phyloP scores from a whole-genome alignment of 2,888 invertebrate species.

The Drosophila monieri region DNA sequence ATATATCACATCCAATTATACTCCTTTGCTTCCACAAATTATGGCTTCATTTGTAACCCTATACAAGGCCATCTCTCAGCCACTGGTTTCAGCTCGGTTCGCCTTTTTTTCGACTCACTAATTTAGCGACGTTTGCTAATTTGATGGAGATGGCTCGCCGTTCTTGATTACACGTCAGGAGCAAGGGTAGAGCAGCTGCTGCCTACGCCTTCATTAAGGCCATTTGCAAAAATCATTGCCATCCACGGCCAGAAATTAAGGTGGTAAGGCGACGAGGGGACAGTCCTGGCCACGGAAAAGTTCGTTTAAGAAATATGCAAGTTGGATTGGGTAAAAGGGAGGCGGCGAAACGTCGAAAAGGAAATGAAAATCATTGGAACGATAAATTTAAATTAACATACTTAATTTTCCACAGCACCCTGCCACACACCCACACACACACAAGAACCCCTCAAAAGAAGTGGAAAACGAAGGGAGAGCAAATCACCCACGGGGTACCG shows the following conservation, averaged over 20 bases:
- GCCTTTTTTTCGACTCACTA: constrained; percentile 23
- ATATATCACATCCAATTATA: constrained; percentile 37
- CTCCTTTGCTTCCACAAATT: constrained; percentile 29
- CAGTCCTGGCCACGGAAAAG: constrained; percentile 6
- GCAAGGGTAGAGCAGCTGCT: constrained; percentile 22
- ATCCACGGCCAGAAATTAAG: constrained; percentile 17
- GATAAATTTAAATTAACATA: constrained; percentile 79
- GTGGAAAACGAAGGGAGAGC: background rate
- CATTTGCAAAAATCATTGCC: constrained; percentile 56
- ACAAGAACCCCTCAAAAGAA: background rate
- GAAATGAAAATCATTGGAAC: constrained; percentile 69
- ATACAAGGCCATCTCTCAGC: constrained; percentile 5
- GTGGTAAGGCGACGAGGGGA: background rate
- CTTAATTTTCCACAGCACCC: constrained; percentile 61
- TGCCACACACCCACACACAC: background rate
- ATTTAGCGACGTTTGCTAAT: constrained; percentile 52
- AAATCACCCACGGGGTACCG: constrained; percentile 7
- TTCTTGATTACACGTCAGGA: constrained; percentile 56
- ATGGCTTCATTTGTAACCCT: constrained; percentile 45
- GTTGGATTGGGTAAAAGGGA: constrained; percentile 26
- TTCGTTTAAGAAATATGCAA: constrained; percentile 46
- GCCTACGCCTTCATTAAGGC: constrained; percentile 63
- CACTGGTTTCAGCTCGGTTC: background rate
- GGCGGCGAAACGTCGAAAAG: constrained; percentile 33
- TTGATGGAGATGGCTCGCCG: constrained; percentile 53